Evolutionary conservation across 2,888 invertebrate species (phyloP), one percentile per base, ranked within the genome.

Genomic region (Crossocerus cetratus): DNA sequence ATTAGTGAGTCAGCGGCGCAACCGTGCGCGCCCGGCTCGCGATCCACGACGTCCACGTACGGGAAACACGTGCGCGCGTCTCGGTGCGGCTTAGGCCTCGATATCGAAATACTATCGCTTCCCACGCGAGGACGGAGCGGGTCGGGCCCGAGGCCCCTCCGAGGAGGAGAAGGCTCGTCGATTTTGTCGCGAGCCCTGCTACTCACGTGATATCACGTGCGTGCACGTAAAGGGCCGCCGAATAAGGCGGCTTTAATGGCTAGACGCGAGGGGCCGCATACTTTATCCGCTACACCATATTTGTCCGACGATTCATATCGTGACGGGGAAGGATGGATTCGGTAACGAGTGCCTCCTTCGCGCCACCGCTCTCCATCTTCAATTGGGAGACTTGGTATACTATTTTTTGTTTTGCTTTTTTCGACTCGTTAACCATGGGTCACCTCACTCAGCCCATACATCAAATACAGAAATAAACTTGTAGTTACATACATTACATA

Each of bases 71-170:
- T 64, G 70, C 43, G 13, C 4, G 43, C 14, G 49, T 49, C 14
- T 66, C 64, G 59, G 53, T 69, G 69, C 20, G 20, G 73, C 63
- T 5, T 32, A 32, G 60, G 69, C 65, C 65, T 68, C 67, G 69
- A 75, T 76, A 76, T 76, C 76, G 74, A 75, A 77, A 75, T 74
- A 74, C 74, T 76, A 76, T 74, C 74, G 74, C 77, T 77, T 77
- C 77, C 77, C 77, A 77, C 77, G 77, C 77, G 73, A 71, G 72
- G 64, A 49, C 4, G 8, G n/a, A 16, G 16, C 49, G 13, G 43
- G 13, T 4, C 4, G 43, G 13, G 5, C 13, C 13, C 5, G 43
- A 43, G 13, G 4, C 43, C 43, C 13, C n/a, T 49, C 13, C 32
- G 32, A 11, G 11, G 11, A 63, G 63, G 58, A 63, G 62, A n/a